Conservation (phyloP, 2,113 vertebrate genomes). For the Pelmatolapia mariae region DNA sequence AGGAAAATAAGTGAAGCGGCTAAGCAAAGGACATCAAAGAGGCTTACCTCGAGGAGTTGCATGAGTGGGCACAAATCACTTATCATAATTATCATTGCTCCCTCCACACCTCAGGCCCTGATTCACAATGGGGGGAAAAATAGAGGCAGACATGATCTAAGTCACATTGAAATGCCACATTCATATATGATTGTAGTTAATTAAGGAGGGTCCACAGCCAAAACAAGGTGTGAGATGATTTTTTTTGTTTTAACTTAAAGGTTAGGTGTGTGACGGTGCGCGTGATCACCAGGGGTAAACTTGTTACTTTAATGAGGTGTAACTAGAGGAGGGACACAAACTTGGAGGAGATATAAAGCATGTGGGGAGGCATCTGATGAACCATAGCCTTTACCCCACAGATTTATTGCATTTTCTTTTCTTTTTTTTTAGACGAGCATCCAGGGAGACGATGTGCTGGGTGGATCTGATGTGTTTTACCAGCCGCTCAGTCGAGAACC, state of each 20-base stretch:
- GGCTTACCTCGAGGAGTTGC: constrained; percentile 21
- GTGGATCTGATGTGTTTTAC: constrained; percentile 31
- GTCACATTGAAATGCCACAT: constrained; percentile 41
- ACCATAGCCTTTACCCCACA: constrained; percentile 3
- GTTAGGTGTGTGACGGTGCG: constrained; percentile 33
- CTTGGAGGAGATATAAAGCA: not conserved
- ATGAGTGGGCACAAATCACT: constrained; percentile 49
- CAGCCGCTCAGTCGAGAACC: constrained; percentile 12
- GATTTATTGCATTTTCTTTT: constrained; percentile 24
- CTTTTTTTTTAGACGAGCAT: not conserved
- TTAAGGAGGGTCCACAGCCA: constrained; percentile 15
- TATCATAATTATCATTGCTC: constrained; percentile 45
- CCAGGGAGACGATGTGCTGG: not conserved
- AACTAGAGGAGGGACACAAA: not conserved
- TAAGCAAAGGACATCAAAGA: constrained; percentile 23
- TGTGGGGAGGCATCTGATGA: not conserved
- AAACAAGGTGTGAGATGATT: constrained; percentile 4
- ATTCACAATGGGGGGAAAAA: not conserved
- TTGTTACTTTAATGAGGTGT: constrained; percentile 33
- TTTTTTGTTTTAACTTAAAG: constrained; percentile 7
- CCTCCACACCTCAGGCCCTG: not conserved
- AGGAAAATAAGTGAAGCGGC: constrained; percentile 42
- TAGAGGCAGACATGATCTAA: constrained; percentile 11
- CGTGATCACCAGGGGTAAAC: constrained; percentile 18
- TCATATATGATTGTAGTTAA: constrained; percentile 30